Percentiles rank a stretch among this genome's conserved stretches.
phyloP scores from a whole-genome alignment of 2,888 invertebrate species.

The Tromatobia lineatoria region DNA sequence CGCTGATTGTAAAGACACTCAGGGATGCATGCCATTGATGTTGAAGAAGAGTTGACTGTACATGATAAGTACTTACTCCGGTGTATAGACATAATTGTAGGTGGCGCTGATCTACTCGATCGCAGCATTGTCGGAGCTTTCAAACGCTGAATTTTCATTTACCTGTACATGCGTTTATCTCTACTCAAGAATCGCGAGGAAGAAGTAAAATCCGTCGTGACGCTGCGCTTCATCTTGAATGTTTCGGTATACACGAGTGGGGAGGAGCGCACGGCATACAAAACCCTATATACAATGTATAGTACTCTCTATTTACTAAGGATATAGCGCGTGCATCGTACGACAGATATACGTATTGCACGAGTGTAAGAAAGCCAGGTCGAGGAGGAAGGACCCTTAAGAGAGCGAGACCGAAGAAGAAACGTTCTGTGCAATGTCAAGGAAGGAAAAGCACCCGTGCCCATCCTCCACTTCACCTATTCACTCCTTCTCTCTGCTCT shows the following conservation, averaged over 20 bases:
- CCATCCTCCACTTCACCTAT: neutral
- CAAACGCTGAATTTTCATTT: neutral
- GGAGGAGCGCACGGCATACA: conserved; percentile 9
- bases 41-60: too few species aligned
- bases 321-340: conserved; percentile 26
- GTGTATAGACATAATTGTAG: too few species aligned
- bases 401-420: conserved; percentile 37
- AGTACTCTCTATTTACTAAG: conserved; percentile 59
- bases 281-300: neutral
- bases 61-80: too few species aligned
- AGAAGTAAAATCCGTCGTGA: conserved; percentile 56
- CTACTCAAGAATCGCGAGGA: conserved; percentile 28
- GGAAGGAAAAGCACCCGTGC: conserved; percentile 52
- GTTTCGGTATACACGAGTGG: conserved; percentile 46
- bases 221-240: conserved; percentile 16
- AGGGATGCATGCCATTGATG: too few species aligned
- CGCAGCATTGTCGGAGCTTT: neutral
- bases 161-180: neutral
- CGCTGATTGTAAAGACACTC: too few species aligned
- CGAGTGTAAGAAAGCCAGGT: neutral
- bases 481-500: conserved; percentile 8
- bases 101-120: neutral
- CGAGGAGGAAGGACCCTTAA: neutral
- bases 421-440: conserved; percentile 64
- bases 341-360: neutral